These are phyloP conservation scores for Dendrocopos noguchii DNA, from an alignment of 2,113 vertebrate genomes.

Conservation along the genomic window DNA sequence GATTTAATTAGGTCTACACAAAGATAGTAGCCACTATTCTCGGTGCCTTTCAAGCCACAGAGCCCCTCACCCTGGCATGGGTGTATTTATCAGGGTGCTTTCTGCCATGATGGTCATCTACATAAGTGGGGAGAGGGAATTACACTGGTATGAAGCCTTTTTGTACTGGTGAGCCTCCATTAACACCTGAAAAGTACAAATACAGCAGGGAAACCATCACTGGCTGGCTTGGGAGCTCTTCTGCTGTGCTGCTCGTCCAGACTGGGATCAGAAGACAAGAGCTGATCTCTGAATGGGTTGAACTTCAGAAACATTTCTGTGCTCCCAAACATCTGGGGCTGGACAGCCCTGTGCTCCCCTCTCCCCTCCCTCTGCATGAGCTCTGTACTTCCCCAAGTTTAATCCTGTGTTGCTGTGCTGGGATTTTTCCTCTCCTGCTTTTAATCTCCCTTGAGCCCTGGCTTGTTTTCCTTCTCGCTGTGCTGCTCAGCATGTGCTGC, in stretches of 20 bases:
- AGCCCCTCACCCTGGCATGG: background rate
- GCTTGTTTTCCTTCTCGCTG: rapidly evolving
- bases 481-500: background rate
- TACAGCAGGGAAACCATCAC: background rate
- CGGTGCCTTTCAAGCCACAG: background rate
- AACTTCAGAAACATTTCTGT: background rate
- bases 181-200: background rate
- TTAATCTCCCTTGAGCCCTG: background rate
- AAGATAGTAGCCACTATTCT: background rate
- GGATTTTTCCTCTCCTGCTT: background rate
- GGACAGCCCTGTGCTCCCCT: background rate
- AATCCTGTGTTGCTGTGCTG: background rate
- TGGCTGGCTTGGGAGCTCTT: background rate
- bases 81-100: background rate
- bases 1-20: conserved; percentile 15
- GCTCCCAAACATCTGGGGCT: background rate
- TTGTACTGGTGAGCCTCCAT: background rate
- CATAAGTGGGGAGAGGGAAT: background rate
- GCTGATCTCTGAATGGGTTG: background rate
- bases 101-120: background rate
- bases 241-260: background rate
- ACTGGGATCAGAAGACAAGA: rapidly evolving
- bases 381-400: background rate
- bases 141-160: background rate
- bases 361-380: background rate